Percentiles rank a stretch among this genome's conserved stretches.
phyloP scores from a whole-genome alignment of 2,113 vertebrate genomes.

The Rhinolophus sinicus region DNA sequence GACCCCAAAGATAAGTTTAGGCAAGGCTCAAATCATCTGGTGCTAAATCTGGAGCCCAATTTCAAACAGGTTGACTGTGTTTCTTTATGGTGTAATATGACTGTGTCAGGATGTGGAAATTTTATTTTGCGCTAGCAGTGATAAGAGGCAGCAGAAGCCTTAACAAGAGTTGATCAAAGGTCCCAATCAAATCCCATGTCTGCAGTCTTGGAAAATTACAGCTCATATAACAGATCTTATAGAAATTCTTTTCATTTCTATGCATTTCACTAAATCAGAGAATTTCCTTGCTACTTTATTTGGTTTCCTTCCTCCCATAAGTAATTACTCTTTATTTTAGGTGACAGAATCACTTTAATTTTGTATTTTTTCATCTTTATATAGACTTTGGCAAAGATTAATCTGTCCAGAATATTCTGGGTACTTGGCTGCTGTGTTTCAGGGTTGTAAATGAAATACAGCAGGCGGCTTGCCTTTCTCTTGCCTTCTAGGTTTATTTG shows the following conservation, averaged over 20 bases:
- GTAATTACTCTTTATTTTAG: slow-evolving; percentile 82
- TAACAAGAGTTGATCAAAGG: slow-evolving; percentile 73
- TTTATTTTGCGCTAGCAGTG: slow-evolving; percentile 66
- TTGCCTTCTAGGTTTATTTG: slow-evolving; percentile 64
- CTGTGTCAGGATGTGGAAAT: slow-evolving; percentile 19
- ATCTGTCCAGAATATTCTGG: slow-evolving; percentile 67
- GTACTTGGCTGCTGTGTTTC: slow-evolving; percentile 41
- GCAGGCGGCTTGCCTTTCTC: slow-evolving; percentile 44
- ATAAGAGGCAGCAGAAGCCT: slow-evolving; percentile 58
- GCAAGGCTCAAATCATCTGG: slow-evolving; percentile 40
- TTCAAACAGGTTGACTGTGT: slow-evolving; percentile 56
- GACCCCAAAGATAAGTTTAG: slow-evolving; percentile 59
- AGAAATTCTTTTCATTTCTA: slow-evolving; percentile 74
- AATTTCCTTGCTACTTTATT: slow-evolving; percentile 76
- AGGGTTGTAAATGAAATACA: slow-evolving; percentile 57
- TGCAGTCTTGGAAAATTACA: slow-evolving; percentile 57
- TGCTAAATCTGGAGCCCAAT: slow-evolving; percentile 58
- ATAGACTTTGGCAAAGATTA: slow-evolving; percentile 69
- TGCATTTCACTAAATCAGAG: slow-evolving; percentile 79
- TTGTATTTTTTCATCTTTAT: slow-evolving; percentile 73
- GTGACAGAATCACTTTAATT: slow-evolving; percentile 78
- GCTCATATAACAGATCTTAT: slow-evolving; percentile 49
- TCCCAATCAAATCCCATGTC: slow-evolving; percentile 62
- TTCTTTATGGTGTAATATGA: slow-evolving; percentile 60
- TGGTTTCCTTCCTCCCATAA: slow-evolving; percentile 71